These are phyloP conservation scores for Protomyctophum bolini DNA, from an alignment of 2,113 vertebrate species.

Conservation along the genomic window DNA sequence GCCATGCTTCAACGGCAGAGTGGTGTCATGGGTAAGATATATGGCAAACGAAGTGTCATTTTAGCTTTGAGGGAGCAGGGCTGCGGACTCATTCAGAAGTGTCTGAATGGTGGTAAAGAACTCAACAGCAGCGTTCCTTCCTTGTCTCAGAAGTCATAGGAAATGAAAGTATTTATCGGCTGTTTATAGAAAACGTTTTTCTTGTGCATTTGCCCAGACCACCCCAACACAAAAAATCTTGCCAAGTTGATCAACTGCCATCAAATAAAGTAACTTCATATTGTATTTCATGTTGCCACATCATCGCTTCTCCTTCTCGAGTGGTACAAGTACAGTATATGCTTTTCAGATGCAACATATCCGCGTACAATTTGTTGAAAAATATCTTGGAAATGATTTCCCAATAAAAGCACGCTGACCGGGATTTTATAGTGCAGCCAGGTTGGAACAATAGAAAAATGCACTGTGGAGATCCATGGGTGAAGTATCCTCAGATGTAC, in stretches of 20 bases:
- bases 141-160: constrained; percentile 29
- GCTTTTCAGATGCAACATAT: neutral
- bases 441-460: constrained; percentile 22
- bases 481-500: neutral
- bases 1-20: constrained; percentile 91
- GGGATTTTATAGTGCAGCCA: constrained; percentile 17
- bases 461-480: too few species aligned
- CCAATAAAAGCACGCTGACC: neutral
- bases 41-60: constrained; percentile 5
- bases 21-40: constrained; percentile 90
- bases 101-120: too few species aligned
- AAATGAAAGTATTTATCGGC: constrained; percentile 13
- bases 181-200: constrained; percentile 24
- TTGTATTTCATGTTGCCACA: neutral
- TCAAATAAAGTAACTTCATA: constrained; percentile 28
- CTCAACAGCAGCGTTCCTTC: neutral
- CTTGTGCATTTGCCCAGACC: constrained; percentile 17
- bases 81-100: too few species aligned
- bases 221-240: constrained; percentile 5
- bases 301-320: neutral
- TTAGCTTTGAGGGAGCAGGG: neutral
- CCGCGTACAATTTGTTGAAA: neutral
- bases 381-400: neutral
- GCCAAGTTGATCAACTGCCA: constrained; percentile 8
- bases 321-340: neutral